Conservation (phyloP, 2,113 vertebrate genomes). For the Antigone vipio region DNA sequence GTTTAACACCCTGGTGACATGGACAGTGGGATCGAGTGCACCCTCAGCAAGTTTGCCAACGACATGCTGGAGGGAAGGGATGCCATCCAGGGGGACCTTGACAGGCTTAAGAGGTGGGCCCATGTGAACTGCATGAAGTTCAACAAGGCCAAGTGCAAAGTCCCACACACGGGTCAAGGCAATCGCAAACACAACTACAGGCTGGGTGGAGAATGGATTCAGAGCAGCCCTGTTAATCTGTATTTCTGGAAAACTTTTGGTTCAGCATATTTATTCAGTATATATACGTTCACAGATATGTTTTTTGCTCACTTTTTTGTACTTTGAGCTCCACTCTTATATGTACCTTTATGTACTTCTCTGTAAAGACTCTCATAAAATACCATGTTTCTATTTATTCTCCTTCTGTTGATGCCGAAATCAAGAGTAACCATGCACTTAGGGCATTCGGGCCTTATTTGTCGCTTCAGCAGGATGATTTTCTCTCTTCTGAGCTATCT, state of each 20-base stretch:
- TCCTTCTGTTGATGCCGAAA: background rate
- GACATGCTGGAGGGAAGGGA: too few species aligned
- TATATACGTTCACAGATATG: accelerated
- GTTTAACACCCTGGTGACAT: too few species aligned
- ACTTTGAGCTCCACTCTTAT: background rate
- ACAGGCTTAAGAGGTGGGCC: too few species aligned
- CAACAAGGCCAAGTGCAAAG: too few species aligned
- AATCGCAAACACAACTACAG: too few species aligned
- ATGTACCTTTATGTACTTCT: background rate
- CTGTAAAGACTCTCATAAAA: background rate
- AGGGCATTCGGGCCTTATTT: background rate
- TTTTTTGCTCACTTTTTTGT: background rate
- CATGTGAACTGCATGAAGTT: too few species aligned
- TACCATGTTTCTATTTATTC: background rate
- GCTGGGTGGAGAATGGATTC: too few species aligned
- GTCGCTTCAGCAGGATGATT: background rate
- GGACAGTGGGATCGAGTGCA: too few species aligned
- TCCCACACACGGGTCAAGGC: too few species aligned
- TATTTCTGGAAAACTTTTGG: background rate
- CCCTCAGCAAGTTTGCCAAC: too few species aligned
- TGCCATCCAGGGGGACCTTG: too few species aligned
- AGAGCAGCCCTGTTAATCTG: background rate
- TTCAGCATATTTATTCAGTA: background rate
- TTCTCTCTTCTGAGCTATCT: background rate
- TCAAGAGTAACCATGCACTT: background rate